Evolutionary conservation across 2,113 vertebrate species (phyloP).

Genomic region (Dissostichus mawsoni): DNA sequence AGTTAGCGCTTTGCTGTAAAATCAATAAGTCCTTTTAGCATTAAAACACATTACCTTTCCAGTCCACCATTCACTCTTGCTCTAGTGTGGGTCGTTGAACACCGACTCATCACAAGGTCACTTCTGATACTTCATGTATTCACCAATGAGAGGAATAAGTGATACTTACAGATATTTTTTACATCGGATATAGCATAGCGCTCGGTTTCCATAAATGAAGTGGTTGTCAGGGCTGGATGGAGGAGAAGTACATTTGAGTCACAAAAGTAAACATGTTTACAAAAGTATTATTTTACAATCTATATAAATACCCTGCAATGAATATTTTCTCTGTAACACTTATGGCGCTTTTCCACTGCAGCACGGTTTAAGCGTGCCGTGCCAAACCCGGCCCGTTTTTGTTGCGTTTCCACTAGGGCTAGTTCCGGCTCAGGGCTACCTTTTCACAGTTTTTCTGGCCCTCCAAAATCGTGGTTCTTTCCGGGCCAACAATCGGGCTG

Average conservation of each 20-base stretch:
- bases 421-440: too few species aligned
- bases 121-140: not conserved
- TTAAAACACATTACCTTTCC: not conserved
- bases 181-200: constrained; percentile 89
- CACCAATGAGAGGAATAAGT: not conserved
- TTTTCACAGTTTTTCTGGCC: too few species aligned
- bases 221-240: constrained; percentile 88
- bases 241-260: constrained; percentile 5
- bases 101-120: not conserved
- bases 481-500: too few species aligned
- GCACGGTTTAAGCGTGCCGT: too few species aligned
- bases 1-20: constrained; percentile 86
- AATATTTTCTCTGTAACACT: not conserved
- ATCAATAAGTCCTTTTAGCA: not conserved
- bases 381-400: too few species aligned
- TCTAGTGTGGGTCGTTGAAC: not conserved
- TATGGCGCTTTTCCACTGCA: too few species aligned
- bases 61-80: not conserved
- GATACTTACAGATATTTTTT: constrained; percentile 81
- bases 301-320: not conserved
- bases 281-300: not conserved
- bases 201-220: constrained; percentile 92
- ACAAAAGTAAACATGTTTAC: not conserved
- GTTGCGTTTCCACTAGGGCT: too few species aligned
- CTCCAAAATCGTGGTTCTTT: too few species aligned